These are phyloP conservation scores for Diachasma alloeum DNA, from an alignment of 1,140 invertebrate genomes.

Conservation along the genomic window DNA sequence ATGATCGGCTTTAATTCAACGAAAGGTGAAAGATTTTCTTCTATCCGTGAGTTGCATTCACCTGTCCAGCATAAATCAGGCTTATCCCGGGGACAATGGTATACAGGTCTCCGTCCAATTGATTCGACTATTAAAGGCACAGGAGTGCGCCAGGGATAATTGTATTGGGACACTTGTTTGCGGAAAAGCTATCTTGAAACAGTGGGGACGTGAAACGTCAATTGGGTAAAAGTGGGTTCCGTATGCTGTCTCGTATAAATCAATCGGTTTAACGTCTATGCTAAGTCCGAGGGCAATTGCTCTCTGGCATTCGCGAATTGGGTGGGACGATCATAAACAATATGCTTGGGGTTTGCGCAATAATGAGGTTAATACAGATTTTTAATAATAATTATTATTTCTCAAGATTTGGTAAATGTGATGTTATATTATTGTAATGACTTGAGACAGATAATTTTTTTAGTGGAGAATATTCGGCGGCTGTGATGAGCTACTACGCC, in stretches of 20 bases:
- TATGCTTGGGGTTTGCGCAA: background rate
- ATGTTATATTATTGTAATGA: too few species aligned
- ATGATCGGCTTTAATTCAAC: background rate
- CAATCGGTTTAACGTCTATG: slow-evolving; percentile 30
- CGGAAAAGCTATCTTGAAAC: slow-evolving; percentile 25
- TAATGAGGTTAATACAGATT: background rate
- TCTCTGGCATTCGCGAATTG: background rate
- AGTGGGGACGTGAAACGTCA: slow-evolving; percentile 18
- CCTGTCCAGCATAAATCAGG: background rate
- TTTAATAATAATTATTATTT: background rate
- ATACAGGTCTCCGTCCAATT: background rate
- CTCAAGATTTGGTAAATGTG: too few species aligned
- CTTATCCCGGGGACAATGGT: background rate
- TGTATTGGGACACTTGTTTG: slow-evolving; percentile 20
- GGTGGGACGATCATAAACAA: background rate
- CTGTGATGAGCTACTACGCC: too few species aligned
- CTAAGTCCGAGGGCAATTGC: slow-evolving; percentile 1
- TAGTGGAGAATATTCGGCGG: too few species aligned
- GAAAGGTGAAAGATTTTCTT: slow-evolving; percentile 22
- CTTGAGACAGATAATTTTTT: too few species aligned
- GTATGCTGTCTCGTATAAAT: slow-evolving; percentile 37
- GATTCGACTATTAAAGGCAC: background rate
- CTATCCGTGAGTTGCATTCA: slow-evolving; percentile 1
- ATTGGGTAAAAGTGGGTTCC: slow-evolving; percentile 29
- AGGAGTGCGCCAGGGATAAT: background rate